phyloP scores from a whole-genome alignment of 2,888 invertebrate species.

The Limenitis arthemis region DNA sequence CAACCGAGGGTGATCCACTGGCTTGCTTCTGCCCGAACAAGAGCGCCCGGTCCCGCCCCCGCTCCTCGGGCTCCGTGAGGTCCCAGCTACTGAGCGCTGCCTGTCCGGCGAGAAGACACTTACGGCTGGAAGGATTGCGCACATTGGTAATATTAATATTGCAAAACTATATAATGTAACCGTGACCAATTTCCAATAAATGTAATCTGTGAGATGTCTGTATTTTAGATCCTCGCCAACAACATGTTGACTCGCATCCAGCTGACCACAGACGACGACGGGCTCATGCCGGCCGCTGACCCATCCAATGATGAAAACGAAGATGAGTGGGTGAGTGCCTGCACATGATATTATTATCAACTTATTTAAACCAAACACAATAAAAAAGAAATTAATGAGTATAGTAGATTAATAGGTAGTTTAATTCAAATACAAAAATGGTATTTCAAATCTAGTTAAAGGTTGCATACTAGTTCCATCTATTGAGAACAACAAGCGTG shows the following conservation, averaged over 20 bases:
- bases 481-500: too few species aligned
- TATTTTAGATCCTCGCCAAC: slow-evolving; percentile 79
- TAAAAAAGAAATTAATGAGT: too few species aligned
- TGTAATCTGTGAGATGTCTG: background rate
- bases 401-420: too few species aligned
- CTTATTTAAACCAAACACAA: too few species aligned
- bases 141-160: slow-evolving; percentile 69
- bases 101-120: slow-evolving; percentile 88
- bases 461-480: too few species aligned
- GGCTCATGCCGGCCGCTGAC: slow-evolving; percentile 44
- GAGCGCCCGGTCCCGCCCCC: slow-evolving; percentile 38
- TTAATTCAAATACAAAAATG: too few species aligned
- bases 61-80: slow-evolving; percentile 75
- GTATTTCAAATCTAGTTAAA: too few species aligned
- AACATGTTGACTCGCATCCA: slow-evolving; percentile 88
- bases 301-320: slow-evolving; percentile 57
- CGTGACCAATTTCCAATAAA: background rate
- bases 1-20: slow-evolving; percentile 76
- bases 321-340: slow-evolving; percentile 72
- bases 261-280: slow-evolving; percentile 85
- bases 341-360: background rate
- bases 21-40: slow-evolving; percentile 75
- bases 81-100: slow-evolving; percentile 84
- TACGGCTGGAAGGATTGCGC: slow-evolving; percentile 84
- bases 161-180: background rate